Evolutionary conservation across 2,888 invertebrate species (phyloP).

Genomic region (Andrena flavipes): DNA sequence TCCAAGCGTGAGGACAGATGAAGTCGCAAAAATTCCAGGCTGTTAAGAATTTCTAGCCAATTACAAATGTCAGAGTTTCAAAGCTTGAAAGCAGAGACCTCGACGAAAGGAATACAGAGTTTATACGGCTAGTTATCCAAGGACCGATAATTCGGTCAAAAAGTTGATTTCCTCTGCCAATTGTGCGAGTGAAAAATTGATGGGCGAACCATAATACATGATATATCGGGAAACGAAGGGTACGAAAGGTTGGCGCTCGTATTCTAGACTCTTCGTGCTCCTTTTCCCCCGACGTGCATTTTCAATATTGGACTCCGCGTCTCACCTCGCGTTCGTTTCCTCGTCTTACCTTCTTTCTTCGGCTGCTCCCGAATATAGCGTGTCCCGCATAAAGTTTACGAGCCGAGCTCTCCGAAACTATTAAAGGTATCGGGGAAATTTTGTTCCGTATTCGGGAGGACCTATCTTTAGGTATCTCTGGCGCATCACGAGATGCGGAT

Average conservation of each 20-base stretch:
- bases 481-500: background rate
- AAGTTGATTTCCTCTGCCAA: background rate
- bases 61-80: no score
- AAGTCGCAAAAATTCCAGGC: no score
- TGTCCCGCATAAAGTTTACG: conserved; percentile 12
- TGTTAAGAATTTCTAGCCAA: no score
- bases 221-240: conserved; percentile 27
- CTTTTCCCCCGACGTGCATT: conserved; percentile 4
- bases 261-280: conserved; percentile 4
- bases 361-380: background rate
- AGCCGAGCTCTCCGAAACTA: background rate
- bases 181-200: background rate
- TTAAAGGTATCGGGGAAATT: conserved; percentile 5
- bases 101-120: background rate
- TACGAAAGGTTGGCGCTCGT: conserved; percentile 6
- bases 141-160: background rate
- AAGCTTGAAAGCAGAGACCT: no score
- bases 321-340: conserved; percentile 12
- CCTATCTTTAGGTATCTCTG: no score
- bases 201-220: conserved; percentile 28
- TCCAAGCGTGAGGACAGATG: no score
- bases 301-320: conserved; percentile 40
- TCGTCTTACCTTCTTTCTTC: conserved; percentile 12
- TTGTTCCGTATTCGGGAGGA: background rate
- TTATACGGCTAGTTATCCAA: background rate